A percentile compares a stretch with the other conserved stretches of the same genome.
Evolutionary conservation across 1,140 invertebrate genomes (phyloP).

Genomic region (Latrodectus geometricus): DNA sequence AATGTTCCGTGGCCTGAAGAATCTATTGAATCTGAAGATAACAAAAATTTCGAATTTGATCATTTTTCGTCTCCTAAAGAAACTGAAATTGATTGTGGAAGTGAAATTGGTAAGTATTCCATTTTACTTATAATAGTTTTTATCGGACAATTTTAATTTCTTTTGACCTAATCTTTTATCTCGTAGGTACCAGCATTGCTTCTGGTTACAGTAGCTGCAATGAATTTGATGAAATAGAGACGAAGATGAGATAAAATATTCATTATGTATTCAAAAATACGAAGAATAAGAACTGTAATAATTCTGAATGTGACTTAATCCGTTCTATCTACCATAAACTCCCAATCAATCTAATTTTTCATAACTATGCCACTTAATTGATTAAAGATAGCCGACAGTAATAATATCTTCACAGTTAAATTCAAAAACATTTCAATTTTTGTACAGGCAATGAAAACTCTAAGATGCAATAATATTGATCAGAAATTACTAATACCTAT

Average conservation of each 20-base stretch:
- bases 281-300: too few relatives aligned
- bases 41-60: constrained; percentile 26
- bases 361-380: too few relatives aligned
- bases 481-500: too few relatives aligned
- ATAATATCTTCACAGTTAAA: too few relatives aligned
- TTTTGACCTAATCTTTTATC: background rate
- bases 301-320: too few relatives aligned
- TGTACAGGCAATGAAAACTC: too few relatives aligned
- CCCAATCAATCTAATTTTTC: too few relatives aligned
- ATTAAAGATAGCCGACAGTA: too few relatives aligned
- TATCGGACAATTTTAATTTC: background rate
- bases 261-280: too few relatives aligned
- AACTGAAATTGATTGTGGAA: constrained; percentile 31
- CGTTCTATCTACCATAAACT: too few relatives aligned
- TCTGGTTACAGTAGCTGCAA: constrained; percentile 51
- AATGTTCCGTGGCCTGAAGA: constrained; percentile 41
- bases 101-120: constrained; percentile 40
- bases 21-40: background rate
- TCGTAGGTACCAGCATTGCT: constrained; percentile 39
- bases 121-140: background rate
- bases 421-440: too few relatives aligned
- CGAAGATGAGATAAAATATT: background rate
- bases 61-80: constrained; percentile 29
- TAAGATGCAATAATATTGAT: too few relatives aligned
- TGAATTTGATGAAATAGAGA: constrained; percentile 2